phyloP scores from a whole-genome alignment of 2,888 invertebrate genomes.

The Metalampra italica region DNA sequence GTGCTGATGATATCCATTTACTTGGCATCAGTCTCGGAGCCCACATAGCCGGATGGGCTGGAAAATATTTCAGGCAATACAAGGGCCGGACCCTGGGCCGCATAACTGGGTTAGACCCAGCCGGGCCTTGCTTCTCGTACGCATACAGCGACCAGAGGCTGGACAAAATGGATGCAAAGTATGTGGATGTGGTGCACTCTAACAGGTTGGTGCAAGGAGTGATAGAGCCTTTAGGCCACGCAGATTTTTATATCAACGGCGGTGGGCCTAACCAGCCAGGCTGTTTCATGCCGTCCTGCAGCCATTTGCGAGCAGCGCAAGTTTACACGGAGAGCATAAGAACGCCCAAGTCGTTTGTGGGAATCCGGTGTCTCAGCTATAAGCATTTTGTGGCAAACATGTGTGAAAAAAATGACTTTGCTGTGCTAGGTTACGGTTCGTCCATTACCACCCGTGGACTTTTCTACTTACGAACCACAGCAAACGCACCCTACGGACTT shows the following conservation, averaged over 20 bases:
- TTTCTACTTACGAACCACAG: conserved; percentile 61
- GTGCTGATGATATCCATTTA: conserved; percentile 71
- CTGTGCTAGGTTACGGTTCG: conserved; percentile 69
- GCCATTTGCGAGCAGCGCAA: conserved; percentile 66
- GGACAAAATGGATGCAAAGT: conserved; percentile 61
- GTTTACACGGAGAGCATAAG: conserved; percentile 63
- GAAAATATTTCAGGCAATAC: conserved; percentile 64
- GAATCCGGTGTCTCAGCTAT: conserved; percentile 57
- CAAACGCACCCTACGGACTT: conserved; percentile 55
- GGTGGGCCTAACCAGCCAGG: conserved; percentile 85
- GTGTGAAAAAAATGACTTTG: conserved; percentile 51
- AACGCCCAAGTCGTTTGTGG: conserved; percentile 61
- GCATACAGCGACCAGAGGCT: conserved; percentile 61
- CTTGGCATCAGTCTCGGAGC: conserved; percentile 80
- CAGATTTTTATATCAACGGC: conserved; percentile 86
- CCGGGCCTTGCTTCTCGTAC: conserved; percentile 70
- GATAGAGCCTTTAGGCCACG: conserved; percentile 81
- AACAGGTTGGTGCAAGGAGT: conserved; percentile 69
- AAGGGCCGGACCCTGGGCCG: conserved; percentile 56
- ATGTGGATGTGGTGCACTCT: conserved; percentile 69
- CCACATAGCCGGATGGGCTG: conserved; percentile 75
- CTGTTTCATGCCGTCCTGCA: conserved; percentile 76
- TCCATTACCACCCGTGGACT: conserved; percentile 57
- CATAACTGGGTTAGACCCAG: conserved; percentile 71
- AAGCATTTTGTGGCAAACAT: conserved; percentile 53